These are phyloP conservation scores for Eidolon helvum DNA, from an alignment of 2,113 vertebrate species.

Conservation along the genomic window DNA sequence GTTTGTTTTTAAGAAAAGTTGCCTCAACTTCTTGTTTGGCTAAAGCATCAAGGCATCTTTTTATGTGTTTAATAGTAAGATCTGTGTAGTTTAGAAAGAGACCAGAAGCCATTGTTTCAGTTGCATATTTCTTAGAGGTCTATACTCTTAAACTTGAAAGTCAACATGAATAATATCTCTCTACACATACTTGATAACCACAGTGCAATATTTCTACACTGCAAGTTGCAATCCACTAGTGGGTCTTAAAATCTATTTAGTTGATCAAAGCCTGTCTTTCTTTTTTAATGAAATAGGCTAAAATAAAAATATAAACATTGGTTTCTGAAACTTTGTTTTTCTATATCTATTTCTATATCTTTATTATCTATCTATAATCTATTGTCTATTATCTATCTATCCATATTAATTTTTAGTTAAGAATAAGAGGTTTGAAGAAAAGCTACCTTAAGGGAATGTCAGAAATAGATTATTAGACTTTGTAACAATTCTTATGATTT, in stretches of 20 bases:
- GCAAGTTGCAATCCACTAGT: background rate
- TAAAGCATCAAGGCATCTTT: background rate
- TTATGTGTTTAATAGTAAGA: background rate
- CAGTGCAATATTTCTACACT: background rate
- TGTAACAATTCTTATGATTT: conserved; percentile 22
- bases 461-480: background rate
- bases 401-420: background rate
- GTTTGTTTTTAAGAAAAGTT: background rate
- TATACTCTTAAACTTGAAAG: background rate
- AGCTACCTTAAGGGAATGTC: background rate
- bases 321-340: conserved; percentile 16
- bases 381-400: background rate
- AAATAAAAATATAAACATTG: background rate
- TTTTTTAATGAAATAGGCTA: conserved; percentile 19
- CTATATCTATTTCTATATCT: background rate
- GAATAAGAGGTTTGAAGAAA: background rate
- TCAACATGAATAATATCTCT: background rate
- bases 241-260: background rate
- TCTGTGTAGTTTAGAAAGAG: background rate
- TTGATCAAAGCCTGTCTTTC: background rate
- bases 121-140: background rate
- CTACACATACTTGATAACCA: background rate
- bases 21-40: background rate
- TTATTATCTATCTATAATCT: background rate
- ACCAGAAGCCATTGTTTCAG: background rate